phyloP scores from a whole-genome alignment of 2,797 vertebrate species.

The Dryobates pubescens region DNA sequence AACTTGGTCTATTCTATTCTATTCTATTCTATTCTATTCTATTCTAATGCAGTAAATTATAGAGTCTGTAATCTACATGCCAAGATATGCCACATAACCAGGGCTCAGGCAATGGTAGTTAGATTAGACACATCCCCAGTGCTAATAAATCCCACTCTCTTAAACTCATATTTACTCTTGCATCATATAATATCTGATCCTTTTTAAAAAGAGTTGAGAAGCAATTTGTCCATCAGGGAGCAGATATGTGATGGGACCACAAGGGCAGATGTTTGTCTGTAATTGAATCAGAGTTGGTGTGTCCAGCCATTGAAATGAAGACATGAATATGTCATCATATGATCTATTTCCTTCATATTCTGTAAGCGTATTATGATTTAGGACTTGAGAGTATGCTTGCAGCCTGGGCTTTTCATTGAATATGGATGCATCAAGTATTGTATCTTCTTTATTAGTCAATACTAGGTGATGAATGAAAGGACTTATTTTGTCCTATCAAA shows the following conservation, averaged over 20 bases:
- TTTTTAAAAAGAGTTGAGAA: neutral
- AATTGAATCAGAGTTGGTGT: neutral
- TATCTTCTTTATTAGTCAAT: neutral
- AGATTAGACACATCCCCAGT: neutral
- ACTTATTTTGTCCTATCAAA: slow-evolving; percentile 7
- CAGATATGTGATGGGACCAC: neutral
- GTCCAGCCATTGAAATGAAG: neutral
- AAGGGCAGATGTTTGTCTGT: neutral
- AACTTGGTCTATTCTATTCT: no score
- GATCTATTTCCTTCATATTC: neutral
- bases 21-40: no score
- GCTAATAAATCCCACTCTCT: neutral
- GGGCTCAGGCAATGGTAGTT: neutral
- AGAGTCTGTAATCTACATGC: neutral
- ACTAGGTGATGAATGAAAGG: neutral
- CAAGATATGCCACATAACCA: neutral
- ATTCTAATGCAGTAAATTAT: neutral
- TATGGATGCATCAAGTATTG: neutral
- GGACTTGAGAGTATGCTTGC: neutral
- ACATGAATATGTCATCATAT: neutral
- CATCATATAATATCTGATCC: neutral
- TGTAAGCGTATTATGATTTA: neutral
- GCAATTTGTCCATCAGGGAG: neutral
- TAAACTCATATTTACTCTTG: neutral
- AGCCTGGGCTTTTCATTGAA: neutral